These are phyloP conservation scores for Melanitta fusca DNA, from an alignment of 2,797 vertebrate genomes.

Conservation along the genomic window DNA sequence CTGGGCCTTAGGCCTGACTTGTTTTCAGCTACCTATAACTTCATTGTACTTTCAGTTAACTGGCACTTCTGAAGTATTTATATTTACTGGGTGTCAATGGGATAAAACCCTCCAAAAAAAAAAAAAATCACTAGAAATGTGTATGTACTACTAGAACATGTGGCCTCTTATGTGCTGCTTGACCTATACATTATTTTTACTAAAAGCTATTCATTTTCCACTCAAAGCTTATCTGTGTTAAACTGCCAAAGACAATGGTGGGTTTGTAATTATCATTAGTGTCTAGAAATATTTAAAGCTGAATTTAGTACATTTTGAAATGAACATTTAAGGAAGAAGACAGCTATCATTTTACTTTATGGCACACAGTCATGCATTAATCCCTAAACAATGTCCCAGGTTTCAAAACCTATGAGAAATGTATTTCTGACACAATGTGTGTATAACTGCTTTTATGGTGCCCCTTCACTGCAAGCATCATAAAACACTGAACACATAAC, in stretches of 20 bases:
- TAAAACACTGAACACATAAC: background rate
- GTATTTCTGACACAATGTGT: background rate
- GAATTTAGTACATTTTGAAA: background rate
- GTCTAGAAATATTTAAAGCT: background rate
- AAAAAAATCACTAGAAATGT: background rate
- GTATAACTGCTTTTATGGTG: background rate
- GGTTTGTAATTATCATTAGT: background rate
- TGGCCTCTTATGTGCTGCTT: background rate
- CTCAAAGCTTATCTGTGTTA: background rate
- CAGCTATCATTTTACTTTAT: background rate
- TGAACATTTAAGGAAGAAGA: background rate
- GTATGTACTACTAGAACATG: fast-evolving
- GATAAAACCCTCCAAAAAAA: background rate
- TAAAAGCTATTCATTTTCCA: background rate
- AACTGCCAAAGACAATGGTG: background rate
- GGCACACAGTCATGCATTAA: background rate
- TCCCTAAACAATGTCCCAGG: background rate
- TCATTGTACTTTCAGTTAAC: background rate
- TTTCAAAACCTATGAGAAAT: background rate
- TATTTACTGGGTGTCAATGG: background rate
- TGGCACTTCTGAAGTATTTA: background rate
- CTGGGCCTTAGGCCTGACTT: background rate
- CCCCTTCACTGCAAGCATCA: background rate
- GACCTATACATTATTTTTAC: background rate
- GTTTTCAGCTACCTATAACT: background rate